Percentiles rank a stretch among this genome's conserved stretches.
phyloP scores from a whole-genome alignment of 2,113 vertebrate genomes.

The Emydura subglobosa region DNA sequence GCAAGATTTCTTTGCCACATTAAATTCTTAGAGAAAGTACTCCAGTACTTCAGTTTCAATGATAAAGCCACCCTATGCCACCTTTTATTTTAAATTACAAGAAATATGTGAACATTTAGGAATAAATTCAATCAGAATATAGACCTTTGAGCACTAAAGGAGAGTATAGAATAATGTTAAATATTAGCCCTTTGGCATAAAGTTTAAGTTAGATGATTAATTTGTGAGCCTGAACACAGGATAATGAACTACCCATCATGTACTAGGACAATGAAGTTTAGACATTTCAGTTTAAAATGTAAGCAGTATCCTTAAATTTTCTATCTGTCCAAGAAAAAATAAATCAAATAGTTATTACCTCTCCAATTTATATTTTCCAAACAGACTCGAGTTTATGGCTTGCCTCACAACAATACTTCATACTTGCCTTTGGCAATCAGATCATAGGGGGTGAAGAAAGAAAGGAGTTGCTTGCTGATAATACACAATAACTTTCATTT shows the following conservation, averaged over 20 bases:
- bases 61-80: fast-evolving
- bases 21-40: neutral
- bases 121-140: neutral
- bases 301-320: neutral
- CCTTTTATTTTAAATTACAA: neutral
- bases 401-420: neutral
- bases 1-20: neutral
- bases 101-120: neutral
- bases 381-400: neutral
- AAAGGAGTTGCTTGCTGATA: neutral
- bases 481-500: neutral
- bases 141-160: neutral
- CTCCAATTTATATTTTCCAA: neutral
- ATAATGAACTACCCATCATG: neutral
- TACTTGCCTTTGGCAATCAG: neutral
- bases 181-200: too few species aligned
- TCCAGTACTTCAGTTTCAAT: neutral
- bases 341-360: neutral
- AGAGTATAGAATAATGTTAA: neutral
- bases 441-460: neutral
- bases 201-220: too few species aligned
- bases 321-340: neutral
- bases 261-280: neutral
- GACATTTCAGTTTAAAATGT: neutral
- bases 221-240: neutral